phyloP scores from a whole-genome alignment of 23 tunicate species.

The Oikopleura vanhoeffeni region DNA sequence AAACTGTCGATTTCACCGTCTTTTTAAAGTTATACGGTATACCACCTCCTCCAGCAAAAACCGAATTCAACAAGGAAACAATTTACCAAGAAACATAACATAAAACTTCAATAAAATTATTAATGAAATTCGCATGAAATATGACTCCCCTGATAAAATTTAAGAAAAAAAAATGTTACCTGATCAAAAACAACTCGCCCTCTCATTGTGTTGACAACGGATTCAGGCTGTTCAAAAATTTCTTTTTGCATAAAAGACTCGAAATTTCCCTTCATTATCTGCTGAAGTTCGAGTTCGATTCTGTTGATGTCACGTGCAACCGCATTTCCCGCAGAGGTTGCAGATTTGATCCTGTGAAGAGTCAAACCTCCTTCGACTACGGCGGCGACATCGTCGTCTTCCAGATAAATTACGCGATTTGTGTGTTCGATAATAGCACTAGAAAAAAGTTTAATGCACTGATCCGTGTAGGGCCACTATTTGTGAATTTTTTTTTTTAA shows the following conservation, averaged over 20 bases:
- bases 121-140: too few relatives aligned
- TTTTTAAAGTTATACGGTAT: too few relatives aligned
- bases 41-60: too few relatives aligned
- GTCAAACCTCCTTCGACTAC: conserved; percentile 53
- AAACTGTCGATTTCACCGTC: too few relatives aligned
- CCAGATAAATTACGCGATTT: conserved; percentile 74
- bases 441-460: conserved; percentile 15
- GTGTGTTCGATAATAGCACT: conserved; percentile 98
- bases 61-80: too few relatives aligned
- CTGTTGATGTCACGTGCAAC: not conserved
- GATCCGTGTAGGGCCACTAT: not conserved
- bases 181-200: conserved; percentile 82
- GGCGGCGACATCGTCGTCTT: conserved; percentile 95
- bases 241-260: conserved; percentile 90
- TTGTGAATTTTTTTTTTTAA: not conserved
- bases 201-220: conserved; percentile 96
- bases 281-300: conserved; percentile 61
- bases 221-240: conserved; percentile 97
- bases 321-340: not conserved
- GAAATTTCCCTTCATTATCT: conserved; percentile 84
- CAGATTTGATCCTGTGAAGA: not conserved
- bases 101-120: too few relatives aligned
- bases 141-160: too few relatives aligned
- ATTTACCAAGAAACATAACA: too few relatives aligned
- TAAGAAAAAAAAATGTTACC: not conserved